Base-by-base conservation (phyloP, 2,888 invertebrate genomes). In the Netelia virgata region DNA sequence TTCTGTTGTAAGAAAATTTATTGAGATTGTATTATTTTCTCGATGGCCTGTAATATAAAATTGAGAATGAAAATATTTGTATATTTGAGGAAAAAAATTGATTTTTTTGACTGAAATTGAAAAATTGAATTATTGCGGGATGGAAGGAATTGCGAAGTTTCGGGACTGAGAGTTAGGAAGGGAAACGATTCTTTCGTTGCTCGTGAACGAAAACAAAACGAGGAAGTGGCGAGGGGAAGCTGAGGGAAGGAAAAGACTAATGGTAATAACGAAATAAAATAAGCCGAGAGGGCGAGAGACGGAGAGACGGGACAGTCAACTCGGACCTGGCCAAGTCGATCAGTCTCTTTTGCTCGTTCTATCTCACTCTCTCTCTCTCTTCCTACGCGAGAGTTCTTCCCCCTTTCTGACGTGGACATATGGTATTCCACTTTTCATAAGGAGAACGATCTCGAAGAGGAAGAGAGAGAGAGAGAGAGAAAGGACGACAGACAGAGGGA, bases 371-470 rank as follows among this genome's bases (percentile, higher is more conserved):
- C 72, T 36, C 20, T 81, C 72, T 70, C 61, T 66, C 72, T 64
- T 14, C 80, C 55, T 50, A 79, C 79, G 70, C 73, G 59, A 70
- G 61, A 53, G 55, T 76, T 84, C 64, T 83, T 86, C 85, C 88
- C 90, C 88, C 50, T 70, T 78, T 88, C 86, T 89, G 90, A 91
- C 90, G 82, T 87, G 87, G 89, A 91, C 90, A 90, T 91, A 91
- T 90, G 91, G 90, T 89, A 90, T 88, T 89, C 89, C 86, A 91
- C 88, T 90, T 91, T 91, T 91, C 91, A 90, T 87, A 88, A 74
- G 69, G 72, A 41, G 75, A 86, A 82, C 81, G 83, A 50, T 75
- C 41, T 10, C 61, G 61, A 16, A 64, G 74, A 82, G 69, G 14
- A 61, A 36, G 70, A 72, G 69, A 69, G 72, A 70, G 41, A 78